Percentiles rank a stretch among this genome's conserved stretches.
Conservation (phyloP, 2,888 invertebrate genomes). For the Oligia fasciuncula region DNA sequence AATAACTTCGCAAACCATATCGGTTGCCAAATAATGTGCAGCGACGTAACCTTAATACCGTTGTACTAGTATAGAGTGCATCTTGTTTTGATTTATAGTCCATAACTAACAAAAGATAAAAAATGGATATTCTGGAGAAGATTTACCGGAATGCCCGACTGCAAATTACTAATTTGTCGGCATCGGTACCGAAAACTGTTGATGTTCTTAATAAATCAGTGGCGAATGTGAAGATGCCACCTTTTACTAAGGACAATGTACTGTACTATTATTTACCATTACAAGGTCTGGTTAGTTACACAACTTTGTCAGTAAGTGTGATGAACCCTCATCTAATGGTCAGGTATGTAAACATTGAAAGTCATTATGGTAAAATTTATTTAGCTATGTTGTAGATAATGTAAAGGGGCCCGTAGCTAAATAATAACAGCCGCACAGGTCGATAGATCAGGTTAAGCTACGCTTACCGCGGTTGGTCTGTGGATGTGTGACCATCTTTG, state of each 20-base stretch:
- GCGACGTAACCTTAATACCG: constrained; percentile 78
- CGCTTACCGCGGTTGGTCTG: too few species aligned
- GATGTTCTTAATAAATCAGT: constrained; percentile 83
- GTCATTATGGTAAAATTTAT: not conserved
- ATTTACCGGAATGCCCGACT: constrained; percentile 78
- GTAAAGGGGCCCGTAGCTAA: too few species aligned
- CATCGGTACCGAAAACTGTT: constrained; percentile 78
- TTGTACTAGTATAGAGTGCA: constrained; percentile 73
- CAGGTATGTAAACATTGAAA: constrained; percentile 85
- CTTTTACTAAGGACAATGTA: constrained; percentile 93
- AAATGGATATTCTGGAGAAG: constrained; percentile 85
- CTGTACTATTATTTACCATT: constrained; percentile 94
- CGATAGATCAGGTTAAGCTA: too few species aligned
- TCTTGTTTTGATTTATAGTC: constrained; percentile 44
- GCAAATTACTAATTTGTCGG: constrained; percentile 78
- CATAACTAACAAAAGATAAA: constrained; percentile 24
- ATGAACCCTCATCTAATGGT: constrained; percentile 95
- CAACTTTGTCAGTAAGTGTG: constrained; percentile 94
- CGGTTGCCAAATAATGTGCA: constrained; percentile 88
- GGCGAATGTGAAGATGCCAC: constrained; percentile 89
- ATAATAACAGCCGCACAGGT: too few species aligned
- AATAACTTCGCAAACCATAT: constrained; percentile 74
- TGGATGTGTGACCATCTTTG: too few species aligned
- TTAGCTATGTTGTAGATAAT: not conserved
- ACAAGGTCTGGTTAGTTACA: constrained; percentile 94